Percentiles rank a stretch among this genome's conserved stretches.
phyloP scores from a whole-genome alignment of 2,113 vertebrate genomes.

The Saccopteryx leptura region DNA sequence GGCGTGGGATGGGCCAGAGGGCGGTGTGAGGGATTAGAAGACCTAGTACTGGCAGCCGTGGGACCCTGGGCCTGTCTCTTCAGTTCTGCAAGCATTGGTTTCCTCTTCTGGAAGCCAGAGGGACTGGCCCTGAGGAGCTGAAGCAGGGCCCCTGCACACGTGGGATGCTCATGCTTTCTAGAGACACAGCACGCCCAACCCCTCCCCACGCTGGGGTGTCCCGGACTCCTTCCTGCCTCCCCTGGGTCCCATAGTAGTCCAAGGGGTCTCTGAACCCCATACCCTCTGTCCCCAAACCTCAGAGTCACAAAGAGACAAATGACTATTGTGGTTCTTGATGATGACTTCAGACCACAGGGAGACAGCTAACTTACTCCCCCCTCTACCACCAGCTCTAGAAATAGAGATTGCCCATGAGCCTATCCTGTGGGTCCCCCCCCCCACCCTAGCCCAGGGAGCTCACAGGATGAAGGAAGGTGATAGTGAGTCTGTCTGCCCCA shows the following conservation, averaged over 20 bases:
- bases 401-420: not conserved
- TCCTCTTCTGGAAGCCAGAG: not conserved
- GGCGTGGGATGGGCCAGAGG: not conserved
- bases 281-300: not conserved
- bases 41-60: accelerated
- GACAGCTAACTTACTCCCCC: not conserved
- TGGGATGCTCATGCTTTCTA: not conserved
- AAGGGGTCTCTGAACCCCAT: not conserved
- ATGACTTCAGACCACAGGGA: not conserved
- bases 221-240: not conserved
- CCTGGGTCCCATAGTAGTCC: not conserved
- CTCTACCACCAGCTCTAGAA: not conserved
- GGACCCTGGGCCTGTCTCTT: not conserved
- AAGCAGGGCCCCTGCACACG: not conserved
- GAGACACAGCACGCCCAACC: accelerated
- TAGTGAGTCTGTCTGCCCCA: not conserved
- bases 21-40: not conserved
- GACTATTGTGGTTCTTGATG: not conserved
- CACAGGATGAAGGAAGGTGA: not conserved
- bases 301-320: constrained; percentile 52
- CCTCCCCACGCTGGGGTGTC: no score
- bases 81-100: not conserved
- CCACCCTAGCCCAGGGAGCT: not conserved
- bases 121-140: not conserved
- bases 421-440: not conserved